phyloP scores from a whole-genome alignment of 2,888 invertebrate genomes.

The Tricholauxania praeusta region DNA sequence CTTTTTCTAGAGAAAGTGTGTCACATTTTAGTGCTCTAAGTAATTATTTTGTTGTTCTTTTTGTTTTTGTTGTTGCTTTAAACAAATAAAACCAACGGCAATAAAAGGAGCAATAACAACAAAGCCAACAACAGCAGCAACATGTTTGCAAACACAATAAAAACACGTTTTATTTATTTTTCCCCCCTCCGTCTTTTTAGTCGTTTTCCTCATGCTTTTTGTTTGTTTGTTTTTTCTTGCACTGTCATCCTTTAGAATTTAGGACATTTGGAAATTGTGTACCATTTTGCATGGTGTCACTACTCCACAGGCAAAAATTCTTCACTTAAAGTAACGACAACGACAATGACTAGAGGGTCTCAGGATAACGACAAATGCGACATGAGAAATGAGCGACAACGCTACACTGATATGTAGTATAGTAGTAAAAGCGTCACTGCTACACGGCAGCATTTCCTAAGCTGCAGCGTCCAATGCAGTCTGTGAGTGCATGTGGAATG shows the following conservation, averaged over 20 bases:
- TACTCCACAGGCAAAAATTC: slow-evolving; percentile 14
- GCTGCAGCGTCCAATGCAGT: no score
- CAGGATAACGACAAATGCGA: no score
- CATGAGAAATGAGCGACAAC: slow-evolving; percentile 19
- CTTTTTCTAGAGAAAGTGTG: slow-evolving; percentile 23
- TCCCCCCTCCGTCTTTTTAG: no score
- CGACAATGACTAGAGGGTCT: not conserved
- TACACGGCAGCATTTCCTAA: slow-evolving; percentile 7
- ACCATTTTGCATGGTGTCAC: slow-evolving; percentile 31
- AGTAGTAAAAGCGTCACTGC: not conserved
- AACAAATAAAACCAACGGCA: slow-evolving; percentile 4
- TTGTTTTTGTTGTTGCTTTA: not conserved
- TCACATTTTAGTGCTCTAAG: slow-evolving; percentile 18
- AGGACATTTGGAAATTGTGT: slow-evolving; percentile 26
- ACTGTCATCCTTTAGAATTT: slow-evolving; percentile 11
- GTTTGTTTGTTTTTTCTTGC: not conserved
- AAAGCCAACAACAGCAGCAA: slow-evolving; percentile 4
- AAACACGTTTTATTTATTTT: slow-evolving; percentile 27
- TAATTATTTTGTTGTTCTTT: slow-evolving; percentile 28
- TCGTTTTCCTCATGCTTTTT: no score
- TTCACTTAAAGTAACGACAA: slow-evolving; percentile 18
- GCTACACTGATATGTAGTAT: not conserved
- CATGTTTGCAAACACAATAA: slow-evolving; percentile 24
- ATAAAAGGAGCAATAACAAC: not conserved
- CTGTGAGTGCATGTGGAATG: no score